These are phyloP conservation scores for Pseudoatta argentina DNA, from an alignment of 1,140 invertebrate genomes.

Conservation along the genomic window DNA sequence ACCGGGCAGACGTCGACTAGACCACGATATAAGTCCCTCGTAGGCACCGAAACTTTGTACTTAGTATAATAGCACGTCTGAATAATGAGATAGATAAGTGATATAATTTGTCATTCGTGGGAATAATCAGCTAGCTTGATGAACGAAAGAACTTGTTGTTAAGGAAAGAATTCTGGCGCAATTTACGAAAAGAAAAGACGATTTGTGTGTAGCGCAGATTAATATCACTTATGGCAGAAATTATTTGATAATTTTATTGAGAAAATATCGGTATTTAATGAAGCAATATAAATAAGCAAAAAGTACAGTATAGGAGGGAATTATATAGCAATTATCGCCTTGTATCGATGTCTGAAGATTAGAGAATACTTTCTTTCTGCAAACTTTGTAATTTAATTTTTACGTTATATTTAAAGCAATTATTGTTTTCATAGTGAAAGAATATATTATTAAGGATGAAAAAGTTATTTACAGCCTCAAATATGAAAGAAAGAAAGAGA, in stretches of 20 bases:
- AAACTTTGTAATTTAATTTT: slow-evolving; percentile 48
- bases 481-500: neutral
- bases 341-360: slow-evolving; percentile 13
- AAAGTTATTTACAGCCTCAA: neutral
- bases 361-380: neutral
- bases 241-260: slow-evolving; percentile 13
- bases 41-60: slow-evolving; percentile 30
- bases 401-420: neutral
- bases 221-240: slow-evolving; percentile 1
- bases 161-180: slow-evolving; percentile 7
- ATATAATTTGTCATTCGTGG: slow-evolving; percentile 46
- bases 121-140: slow-evolving; percentile 9
- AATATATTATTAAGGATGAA: neutral
- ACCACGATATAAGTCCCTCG: slow-evolving; percentile 37
- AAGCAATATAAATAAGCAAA: neutral
- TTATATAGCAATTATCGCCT: neutral
- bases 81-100: slow-evolving; percentile 53
- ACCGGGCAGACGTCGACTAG: slow-evolving; percentile 2
- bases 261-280: neutral
- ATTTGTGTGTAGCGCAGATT: neutral
- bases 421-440: neutral
- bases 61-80: slow-evolving; percentile 33
- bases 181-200: neutral
- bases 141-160: slow-evolving; percentile 25
- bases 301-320: neutral